Conservation (phyloP, 2,797 vertebrate species). For the Allenopithecus nigroviridis region DNA sequence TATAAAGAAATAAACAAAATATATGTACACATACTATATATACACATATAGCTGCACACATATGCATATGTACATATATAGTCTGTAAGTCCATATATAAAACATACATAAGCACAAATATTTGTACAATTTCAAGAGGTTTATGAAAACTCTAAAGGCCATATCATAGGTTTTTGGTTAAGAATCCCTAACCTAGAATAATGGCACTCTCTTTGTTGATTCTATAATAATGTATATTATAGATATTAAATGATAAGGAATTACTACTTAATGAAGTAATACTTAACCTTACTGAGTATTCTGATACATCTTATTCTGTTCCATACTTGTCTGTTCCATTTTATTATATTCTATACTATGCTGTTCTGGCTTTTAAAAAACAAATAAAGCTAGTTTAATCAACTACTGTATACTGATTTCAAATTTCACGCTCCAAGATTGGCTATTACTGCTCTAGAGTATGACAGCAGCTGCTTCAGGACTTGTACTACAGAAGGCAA, state of each 20-base stretch:
- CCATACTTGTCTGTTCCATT: not conserved
- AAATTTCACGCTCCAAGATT: not conserved
- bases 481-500: not conserved
- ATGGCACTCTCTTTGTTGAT: not conserved
- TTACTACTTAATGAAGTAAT: not conserved
- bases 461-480: not conserved
- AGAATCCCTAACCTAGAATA: not conserved
- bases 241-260: not conserved
- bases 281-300: not conserved
- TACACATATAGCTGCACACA: not conserved
- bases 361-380: not conserved
- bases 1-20: not conserved
- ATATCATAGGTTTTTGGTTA: not conserved
- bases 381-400: not conserved
- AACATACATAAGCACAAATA: not conserved
- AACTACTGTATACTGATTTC: not conserved
- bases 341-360: not conserved
- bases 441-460: not conserved
- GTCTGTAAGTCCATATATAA: not conserved
- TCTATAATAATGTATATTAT: not conserved
- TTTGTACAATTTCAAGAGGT: not conserved
- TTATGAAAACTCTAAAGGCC: not conserved
- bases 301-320: not conserved
- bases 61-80: not conserved
- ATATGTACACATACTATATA: not conserved